Evolutionary conservation across 2,888 invertebrate genomes (phyloP).

Genomic region (Branchellion lobata): DNA sequence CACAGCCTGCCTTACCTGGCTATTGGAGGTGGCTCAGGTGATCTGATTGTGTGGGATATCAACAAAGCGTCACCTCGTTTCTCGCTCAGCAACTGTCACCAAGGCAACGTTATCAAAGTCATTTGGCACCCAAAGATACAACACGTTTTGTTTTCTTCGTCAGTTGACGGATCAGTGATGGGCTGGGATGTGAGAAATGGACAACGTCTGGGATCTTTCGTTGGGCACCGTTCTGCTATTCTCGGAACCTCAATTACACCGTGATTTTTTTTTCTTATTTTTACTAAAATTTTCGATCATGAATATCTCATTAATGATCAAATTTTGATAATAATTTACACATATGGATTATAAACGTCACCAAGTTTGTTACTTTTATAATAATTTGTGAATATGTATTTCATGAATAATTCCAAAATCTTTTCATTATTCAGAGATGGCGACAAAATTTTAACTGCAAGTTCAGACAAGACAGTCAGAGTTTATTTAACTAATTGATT

Average conservation of each 20-base stretch:
- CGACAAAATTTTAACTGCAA: conserved; percentile 20
- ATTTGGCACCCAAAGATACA: conserved; percentile 27
- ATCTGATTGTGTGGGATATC: conserved; percentile 26
- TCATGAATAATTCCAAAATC: not conserved
- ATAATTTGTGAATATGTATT: too few relatives aligned
- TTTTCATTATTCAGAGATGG: conserved; percentile 25
- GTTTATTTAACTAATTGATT: not conserved
- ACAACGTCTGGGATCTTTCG: conserved; percentile 5
- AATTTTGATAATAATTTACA: too few relatives aligned
- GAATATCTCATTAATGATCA: too few relatives aligned
- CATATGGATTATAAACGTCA: too few relatives aligned
- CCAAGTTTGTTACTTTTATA: too few relatives aligned
- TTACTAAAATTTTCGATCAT: too few relatives aligned
- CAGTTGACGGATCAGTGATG: conserved; percentile 22
- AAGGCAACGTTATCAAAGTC: conserved; percentile 21
- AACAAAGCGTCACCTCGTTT: conserved; percentile 1
- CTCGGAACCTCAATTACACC: conserved; percentile 14
- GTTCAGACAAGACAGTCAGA: conserved; percentile 32
- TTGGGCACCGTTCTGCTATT: conserved; percentile 24
- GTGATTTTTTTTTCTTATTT: not conserved
- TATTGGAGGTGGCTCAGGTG: conserved; percentile 25
- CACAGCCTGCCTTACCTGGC: conserved; percentile 28
- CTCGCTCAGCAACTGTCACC: conserved; percentile 17
- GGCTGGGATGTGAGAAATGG: conserved; percentile 36
- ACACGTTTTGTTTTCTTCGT: conserved; percentile 12